Percentiles rank a stretch among this genome's conserved stretches.
These are phyloP conservation scores for Osmerus eperlanus DNA, from an alignment of 2,113 vertebrate species.

Conservation along the genomic window DNA sequence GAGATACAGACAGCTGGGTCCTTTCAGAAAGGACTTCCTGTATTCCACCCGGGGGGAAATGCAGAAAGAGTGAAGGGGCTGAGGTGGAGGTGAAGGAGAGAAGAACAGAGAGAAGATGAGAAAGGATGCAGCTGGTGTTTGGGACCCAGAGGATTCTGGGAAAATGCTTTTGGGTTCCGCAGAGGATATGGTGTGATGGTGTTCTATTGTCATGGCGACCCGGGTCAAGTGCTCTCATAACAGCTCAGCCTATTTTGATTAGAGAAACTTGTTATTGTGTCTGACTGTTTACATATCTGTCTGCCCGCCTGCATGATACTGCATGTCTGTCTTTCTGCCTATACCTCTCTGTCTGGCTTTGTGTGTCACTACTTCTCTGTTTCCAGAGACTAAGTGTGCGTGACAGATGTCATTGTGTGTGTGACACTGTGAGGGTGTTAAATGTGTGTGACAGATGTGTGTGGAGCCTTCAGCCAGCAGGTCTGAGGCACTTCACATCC, in stretches of 20 bases:
- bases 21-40: too few species aligned
- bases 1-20: too few species aligned
- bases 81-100: conserved; percentile 3
- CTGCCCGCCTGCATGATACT: not conserved
- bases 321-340: not conserved
- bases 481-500: too few species aligned
- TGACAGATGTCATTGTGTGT: not conserved
- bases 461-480: not conserved
- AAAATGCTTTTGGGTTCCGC: conserved; percentile 37
- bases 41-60: too few species aligned
- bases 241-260: conserved; percentile 5
- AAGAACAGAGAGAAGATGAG: conserved; percentile 43
- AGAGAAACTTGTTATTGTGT: conserved; percentile 4
- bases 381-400: not conserved
- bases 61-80: conserved; percentile 26
- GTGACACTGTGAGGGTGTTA: not conserved
- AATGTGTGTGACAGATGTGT: conserved; percentile 1
- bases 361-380: not conserved
- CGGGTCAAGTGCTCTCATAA: conserved; percentile 12
- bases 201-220: conserved; percentile 33
- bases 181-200: conserved; percentile 32
- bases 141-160: conserved; percentile 52
- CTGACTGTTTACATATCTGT: not conserved
- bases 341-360: not conserved
- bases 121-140: conserved; percentile 49